Evolutionary conservation across 1,140 invertebrate genomes (phyloP), one percentile per base, ranked within the genome.

Genomic region (Halesus radiatus): DNA sequence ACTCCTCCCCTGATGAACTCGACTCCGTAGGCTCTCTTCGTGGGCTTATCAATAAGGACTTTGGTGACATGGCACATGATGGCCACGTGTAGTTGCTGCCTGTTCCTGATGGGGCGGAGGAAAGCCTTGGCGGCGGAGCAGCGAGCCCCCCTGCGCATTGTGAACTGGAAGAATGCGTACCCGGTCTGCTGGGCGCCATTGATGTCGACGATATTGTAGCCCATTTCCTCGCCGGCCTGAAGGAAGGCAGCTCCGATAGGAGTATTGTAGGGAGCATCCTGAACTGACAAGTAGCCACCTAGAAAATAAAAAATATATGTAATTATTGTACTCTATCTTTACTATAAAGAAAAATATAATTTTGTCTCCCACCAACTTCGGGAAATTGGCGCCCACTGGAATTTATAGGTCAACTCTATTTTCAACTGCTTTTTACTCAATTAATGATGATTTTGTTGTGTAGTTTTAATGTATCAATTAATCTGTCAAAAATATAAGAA

Each of bases 161-260:
- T 97, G 84, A 92, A 95, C 86, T 97, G 96, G 75, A 93, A 95
- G 76, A 95, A 92, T 0, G 93, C 92, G 84, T 95, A 96, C 5
- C 96, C 95, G 0, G 95, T 96, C 85, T 96, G 95, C 82, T 95
- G 91, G 0, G 93, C 92, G 7, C 96, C 93, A 87, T 97, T 96
- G 66, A 96, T 88, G 86, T 94, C 93, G 0, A 93, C 84, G 7
- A 96, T 93, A 60, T 96, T 94, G 87, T 96, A 96, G 54, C 97
- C 97, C 92, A 97, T 96, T 86, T 98, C 96, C 86, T 95, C 91
- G 50, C 95, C 97, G 0, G 97, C 96, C 90, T 98, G 94, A 0
- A 98, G 89, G 85, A 96, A 95, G 0, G 95, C 93, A n/a, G 92
- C 89, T 0, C 94, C 95, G 16, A 96, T 86, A 0, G 95, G 95